phyloP scores from a whole-genome alignment of 2,113 vertebrate genomes.

The Rhabdomys dilectus region DNA sequence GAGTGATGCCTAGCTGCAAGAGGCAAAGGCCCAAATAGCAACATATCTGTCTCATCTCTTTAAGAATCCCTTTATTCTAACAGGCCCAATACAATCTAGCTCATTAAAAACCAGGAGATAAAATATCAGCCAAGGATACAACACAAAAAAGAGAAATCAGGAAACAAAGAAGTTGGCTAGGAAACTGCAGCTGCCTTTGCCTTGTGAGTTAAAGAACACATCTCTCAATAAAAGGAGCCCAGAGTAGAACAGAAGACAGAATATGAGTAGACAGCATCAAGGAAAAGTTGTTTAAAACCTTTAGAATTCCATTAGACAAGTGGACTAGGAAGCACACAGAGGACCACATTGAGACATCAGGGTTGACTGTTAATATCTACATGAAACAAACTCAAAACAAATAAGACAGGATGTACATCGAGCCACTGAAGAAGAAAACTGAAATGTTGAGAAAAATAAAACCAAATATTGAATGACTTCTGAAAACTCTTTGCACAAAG shows the following conservation, averaged over 20 bases:
- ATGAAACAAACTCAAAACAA: neutral
- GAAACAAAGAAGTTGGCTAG: neutral
- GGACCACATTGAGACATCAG: neutral
- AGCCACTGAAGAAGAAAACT: neutral
- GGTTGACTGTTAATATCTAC: too few relatives aligned
- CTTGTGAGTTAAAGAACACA: neutral
- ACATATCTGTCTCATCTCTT: neutral
- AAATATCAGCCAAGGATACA: neutral
- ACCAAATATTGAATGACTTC: neutral
- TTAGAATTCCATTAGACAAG: neutral
- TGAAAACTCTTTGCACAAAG: neutral
- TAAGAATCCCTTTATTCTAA: neutral
- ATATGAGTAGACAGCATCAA: neutral
- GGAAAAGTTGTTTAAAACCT: neutral
- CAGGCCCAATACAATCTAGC: neutral
- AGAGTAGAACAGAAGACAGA: neutral
- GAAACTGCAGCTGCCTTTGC: neutral
- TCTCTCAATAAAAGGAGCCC: neutral
- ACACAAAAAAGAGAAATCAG: neutral
- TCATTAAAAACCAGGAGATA: neutral
- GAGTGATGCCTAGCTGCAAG: neutral
- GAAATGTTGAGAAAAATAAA: neutral
- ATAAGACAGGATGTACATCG: neutral
- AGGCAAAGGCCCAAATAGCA: neutral
- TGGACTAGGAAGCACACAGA: neutral